Base-by-base conservation (phyloP, 2,888 invertebrate species). In the Hipparchia sbordonii region DNA sequence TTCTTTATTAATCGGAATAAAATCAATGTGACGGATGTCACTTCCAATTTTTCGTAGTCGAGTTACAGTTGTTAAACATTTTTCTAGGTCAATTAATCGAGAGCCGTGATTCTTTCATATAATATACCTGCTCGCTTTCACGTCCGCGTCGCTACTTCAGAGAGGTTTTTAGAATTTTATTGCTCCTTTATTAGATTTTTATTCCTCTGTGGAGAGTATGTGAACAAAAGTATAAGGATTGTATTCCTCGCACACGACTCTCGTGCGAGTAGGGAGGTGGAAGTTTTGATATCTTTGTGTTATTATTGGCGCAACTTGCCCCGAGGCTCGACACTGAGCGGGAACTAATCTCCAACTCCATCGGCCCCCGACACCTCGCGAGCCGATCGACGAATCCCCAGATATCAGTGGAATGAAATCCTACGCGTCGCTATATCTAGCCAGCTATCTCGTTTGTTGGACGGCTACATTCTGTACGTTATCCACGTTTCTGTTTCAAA, bases 391-490 rank as follows among this genome's bases (percentile, higher is more conserved):
- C 54, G 12, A 54, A 56, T 51, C 67, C 59, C 67, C 56, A 61
- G 67, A 72, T 72, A 67, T 72, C 72, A 74, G 72, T 72, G 70
- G 71, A 70, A 72, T 74, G 74, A 74, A 72, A 72, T 70, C 70
- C 70, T 65, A 72, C 72, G 54, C 10, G 13, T 7, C n/a, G 54
- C n/a, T 54, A 54, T 6, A 12, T 23, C 23, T 23, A 23, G 23
- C 23, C 23, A 23, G 23, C 23, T 23, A 23, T 23, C 23, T 23
- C 23, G 23, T 23, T 23, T 23, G 23, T 23, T 23, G 23, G 23
- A 23, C 23, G 23, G 23, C 23, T 23, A 23, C 23, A 23, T 23
- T 23, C 23, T 23, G 23, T 23, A 23, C 23, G 23, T 23, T 23
- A 23, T 23, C 23, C 23, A 23, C 23, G 23, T 23, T 23, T 23